Conservation (phyloP, 2,113 vertebrate genomes). For the Oreochromis tanganicae region DNA sequence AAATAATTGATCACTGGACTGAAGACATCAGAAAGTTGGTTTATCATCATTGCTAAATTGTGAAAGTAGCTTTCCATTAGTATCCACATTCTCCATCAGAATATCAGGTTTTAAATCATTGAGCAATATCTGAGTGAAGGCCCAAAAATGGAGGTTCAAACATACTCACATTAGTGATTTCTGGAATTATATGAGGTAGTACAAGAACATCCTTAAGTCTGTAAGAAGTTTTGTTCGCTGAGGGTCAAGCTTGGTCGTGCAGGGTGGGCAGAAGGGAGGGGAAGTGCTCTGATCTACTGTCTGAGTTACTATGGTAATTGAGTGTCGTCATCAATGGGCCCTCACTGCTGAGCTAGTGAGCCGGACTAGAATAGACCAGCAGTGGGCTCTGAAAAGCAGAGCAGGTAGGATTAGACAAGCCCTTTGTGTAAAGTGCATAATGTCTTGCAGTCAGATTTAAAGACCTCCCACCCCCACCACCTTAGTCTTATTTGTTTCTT, state of each 20-base stretch:
- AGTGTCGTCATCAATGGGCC: constrained; percentile 87
- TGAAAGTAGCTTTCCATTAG: background rate
- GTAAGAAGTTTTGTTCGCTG: constrained; percentile 71
- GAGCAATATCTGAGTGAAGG: background rate
- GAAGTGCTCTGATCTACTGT: constrained; percentile 71
- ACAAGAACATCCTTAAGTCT: constrained; percentile 2
- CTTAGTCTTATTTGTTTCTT: constrained; percentile 14
- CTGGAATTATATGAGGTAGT: constrained; percentile 36
- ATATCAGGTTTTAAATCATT: background rate
- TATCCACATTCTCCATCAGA: background rate
- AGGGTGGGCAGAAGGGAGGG: background rate
- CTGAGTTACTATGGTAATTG: constrained; percentile 99
- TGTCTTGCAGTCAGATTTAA: constrained; percentile 97
- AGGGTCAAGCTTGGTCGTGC: constrained; percentile 68
- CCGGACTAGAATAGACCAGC: constrained; percentile 87
- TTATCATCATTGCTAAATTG: background rate
- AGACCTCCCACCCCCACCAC: constrained; percentile 73
- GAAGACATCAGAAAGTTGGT: background rate
- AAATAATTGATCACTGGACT: background rate
- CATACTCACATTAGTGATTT: background rate
- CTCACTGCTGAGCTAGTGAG: constrained; percentile 86
- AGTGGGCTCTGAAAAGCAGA: constrained; percentile 90
- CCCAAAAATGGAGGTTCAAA: background rate
- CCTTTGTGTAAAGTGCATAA: constrained; percentile 96
- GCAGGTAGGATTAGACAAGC: constrained; percentile 96